Evolutionary conservation across 37 sponge, comb jelly and placozoan genomes (phyloP), one percentile per base, ranked within the genome.

Genomic region (Amphimedon queenslandica): DNA sequence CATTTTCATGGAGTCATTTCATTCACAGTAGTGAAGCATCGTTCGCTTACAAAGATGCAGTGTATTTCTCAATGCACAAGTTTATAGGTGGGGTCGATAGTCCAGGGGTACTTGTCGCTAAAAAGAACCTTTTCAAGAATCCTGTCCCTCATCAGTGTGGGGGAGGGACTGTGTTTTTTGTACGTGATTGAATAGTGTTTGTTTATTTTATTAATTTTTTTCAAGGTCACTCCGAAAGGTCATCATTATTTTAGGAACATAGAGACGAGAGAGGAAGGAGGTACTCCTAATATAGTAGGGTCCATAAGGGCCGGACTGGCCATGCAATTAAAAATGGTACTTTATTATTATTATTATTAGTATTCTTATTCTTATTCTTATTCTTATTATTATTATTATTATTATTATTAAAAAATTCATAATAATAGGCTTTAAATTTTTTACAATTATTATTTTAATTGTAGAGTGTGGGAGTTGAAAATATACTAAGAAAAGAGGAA

Each of bases 91-190:
- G 96, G 40, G 83, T 84, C 28, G 90, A 82, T 41, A 77, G 79
- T 63, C 96, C 96, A 70, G 93, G 95, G 33, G 71, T 95, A 40
- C 77, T 95, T 39, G 84, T 95, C 18, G 91, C 89, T 28, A 95
- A 95, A 75, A 95, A 91, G 74, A 29, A 36, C 2, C 77, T 95
- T 51, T 95, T 95, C 58, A 56, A 35, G 27, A 82, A 74, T 69
- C 55, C 69, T 42, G 66, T 75, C 16, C 96, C 96, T 10, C 41
- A 66, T 47, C 55, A 41, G 4, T 75, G 85, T 61, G 96, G 96
- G 30, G 96, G 96, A 34, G 96, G 96, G 36, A 95, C 92, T 1
- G 96, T 95, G 64, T 91, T 95, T 58, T 95, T 84, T 67, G 96
- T 92, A 57, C 73, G 89, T 29, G 8, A 47, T 8, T 41, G 40